A percentile compares a stretch with the other conserved stretches of the same genome.
Evolutionary conservation across 2,797 vertebrate species (phyloP).

Genomic region (Pangasius djambal): DNA sequence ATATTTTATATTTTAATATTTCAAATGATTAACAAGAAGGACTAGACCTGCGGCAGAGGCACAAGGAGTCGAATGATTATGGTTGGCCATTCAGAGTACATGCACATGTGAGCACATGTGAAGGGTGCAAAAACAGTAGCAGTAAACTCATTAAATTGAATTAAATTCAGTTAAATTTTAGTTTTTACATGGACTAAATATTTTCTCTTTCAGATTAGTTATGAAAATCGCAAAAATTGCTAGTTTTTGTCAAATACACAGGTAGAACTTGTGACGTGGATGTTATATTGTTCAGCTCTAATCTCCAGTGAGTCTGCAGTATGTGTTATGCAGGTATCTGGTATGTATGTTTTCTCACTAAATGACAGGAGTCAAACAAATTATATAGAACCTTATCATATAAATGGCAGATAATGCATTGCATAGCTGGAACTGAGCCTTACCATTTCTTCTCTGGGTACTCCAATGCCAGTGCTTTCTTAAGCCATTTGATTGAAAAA

Average conservation of each 20-base stretch:
- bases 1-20: not conserved
- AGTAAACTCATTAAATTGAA: not conserved
- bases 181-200: not conserved
- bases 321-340: not conserved
- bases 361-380: too few species aligned
- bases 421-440: too few species aligned
- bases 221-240: not conserved
- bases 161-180: not conserved
- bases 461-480: not conserved
- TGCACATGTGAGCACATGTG: not conserved
- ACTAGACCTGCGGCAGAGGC: not conserved
- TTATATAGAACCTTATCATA: not conserved
- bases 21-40: not conserved
- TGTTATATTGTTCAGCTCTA: too few species aligned
- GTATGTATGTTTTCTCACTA: not conserved
- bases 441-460: too few species aligned
- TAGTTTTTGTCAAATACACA: not conserved
- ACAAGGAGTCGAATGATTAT: not conserved
- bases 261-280: too few species aligned
- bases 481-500: not conserved
- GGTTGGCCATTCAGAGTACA: not conserved
- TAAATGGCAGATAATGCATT: not conserved
- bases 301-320: not conserved
- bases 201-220: not conserved
- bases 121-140: not conserved